These are phyloP conservation scores for Lucinisca nassula DNA, from an alignment of 2,888 invertebrate genomes.

Conservation along the genomic window DNA sequence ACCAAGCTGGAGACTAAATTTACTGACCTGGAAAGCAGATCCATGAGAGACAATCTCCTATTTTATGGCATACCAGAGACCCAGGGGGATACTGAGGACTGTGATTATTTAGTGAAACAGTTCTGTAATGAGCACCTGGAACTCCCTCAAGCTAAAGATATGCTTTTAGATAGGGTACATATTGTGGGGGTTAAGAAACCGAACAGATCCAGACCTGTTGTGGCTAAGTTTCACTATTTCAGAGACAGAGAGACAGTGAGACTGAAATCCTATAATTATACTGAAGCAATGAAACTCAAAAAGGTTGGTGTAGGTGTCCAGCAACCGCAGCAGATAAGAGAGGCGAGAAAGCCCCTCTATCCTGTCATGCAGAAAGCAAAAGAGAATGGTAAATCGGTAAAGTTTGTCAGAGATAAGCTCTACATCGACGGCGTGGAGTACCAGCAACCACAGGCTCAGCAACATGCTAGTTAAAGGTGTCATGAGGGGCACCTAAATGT, in stretches of 20 bases:
- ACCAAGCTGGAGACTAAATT: too few species aligned
- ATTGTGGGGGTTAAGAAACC: neutral
- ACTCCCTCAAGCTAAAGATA: too few species aligned
- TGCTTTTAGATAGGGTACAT: neutral
- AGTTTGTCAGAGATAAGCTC: constrained; percentile 21
- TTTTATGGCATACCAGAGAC: neutral
- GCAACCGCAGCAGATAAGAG: neutral
- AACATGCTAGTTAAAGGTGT: constrained; percentile 11
- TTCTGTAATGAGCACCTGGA: too few species aligned
- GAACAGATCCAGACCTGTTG: neutral
- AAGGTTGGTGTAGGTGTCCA: constrained; percentile 10
- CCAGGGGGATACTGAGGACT: too few species aligned
- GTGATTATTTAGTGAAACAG: too few species aligned
- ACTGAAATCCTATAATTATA: neutral
- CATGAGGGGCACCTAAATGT: constrained; percentile 7
- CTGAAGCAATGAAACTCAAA: constrained; percentile 5
- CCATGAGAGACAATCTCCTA: neutral
- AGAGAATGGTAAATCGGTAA: neutral
- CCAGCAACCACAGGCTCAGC: too few species aligned
- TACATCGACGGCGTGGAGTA: constrained; percentile 6
- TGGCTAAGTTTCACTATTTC: neutral
- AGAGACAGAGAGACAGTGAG: constrained; percentile 1
- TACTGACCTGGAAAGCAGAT: neutral
- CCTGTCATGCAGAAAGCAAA: neutral
- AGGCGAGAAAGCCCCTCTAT: constrained; percentile 16